phyloP scores from a whole-genome alignment of 2,113 vertebrate genomes.

The Agapornis roseicollis region DNA sequence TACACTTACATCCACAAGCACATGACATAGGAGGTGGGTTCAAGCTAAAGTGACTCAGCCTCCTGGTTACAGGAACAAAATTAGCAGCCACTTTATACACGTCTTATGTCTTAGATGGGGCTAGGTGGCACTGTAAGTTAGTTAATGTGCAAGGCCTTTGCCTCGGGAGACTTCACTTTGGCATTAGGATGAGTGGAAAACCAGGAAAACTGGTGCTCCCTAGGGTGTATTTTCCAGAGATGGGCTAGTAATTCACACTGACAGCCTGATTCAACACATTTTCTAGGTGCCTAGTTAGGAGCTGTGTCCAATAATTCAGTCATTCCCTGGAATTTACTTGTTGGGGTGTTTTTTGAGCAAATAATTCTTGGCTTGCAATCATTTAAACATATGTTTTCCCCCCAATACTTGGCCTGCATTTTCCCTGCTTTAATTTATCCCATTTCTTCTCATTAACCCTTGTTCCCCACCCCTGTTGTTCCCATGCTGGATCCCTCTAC shows the following conservation, averaged over 20 bases:
- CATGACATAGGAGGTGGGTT: slow-evolving; percentile 47
- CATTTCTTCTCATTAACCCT: slow-evolving; percentile 47
- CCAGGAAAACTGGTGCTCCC: slow-evolving; percentile 32
- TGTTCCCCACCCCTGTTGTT: slow-evolving; percentile 31
- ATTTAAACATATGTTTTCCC: slow-evolving; percentile 40
- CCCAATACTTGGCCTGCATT: slow-evolving; percentile 24
- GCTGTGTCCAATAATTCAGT: slow-evolving; percentile 25
- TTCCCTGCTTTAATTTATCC: slow-evolving; percentile 42
- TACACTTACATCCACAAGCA: slow-evolving; percentile 24
- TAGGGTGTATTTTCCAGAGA: slow-evolving; percentile 21
- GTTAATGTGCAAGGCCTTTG: slow-evolving; percentile 34
- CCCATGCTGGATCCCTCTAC: slow-evolving; percentile 35
- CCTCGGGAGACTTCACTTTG: slow-evolving; percentile 11
- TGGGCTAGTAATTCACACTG: not conserved
- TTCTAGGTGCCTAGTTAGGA: slow-evolving; percentile 30
- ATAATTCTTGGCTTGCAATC: slow-evolving; percentile 27
- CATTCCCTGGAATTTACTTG: slow-evolving; percentile 32
- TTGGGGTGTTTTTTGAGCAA: not conserved
- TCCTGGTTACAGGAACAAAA: slow-evolving; percentile 46
- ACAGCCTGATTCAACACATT: slow-evolving; percentile 34
- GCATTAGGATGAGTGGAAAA: not conserved
- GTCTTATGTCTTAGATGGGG: slow-evolving; percentile 37
- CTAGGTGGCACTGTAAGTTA: slow-evolving; percentile 71
- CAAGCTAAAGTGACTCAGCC: slow-evolving; percentile 52
- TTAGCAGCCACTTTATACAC: slow-evolving; percentile 40